A percentile compares a stretch with the other conserved stretches of the same genome.
Evolutionary conservation across 2,888 invertebrate species (phyloP).

Genomic region (Volucella inflata): DNA sequence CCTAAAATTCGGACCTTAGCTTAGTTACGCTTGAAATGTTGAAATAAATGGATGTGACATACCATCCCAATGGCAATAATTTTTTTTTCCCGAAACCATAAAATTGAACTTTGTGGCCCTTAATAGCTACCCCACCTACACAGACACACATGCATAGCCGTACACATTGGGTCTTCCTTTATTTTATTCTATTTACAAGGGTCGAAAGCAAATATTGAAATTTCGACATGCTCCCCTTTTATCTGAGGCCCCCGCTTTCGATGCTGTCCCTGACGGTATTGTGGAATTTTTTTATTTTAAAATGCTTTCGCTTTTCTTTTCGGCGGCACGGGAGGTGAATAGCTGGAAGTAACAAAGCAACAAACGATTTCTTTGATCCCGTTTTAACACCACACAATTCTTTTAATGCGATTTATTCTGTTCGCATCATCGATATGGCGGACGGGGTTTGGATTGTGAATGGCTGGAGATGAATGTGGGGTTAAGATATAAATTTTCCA

Average conservation of each 20-base stretch:
- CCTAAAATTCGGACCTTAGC: slow-evolving; percentile 28
- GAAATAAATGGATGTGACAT: slow-evolving; percentile 53
- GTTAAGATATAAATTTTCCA: slow-evolving; percentile 1
- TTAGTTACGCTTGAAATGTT: slow-evolving; percentile 38
- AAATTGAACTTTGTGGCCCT: slow-evolving; percentile 28
- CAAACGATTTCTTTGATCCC: slow-evolving; percentile 62
- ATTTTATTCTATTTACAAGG: slow-evolving; percentile 42
- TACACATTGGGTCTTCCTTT: slow-evolving; percentile 6
- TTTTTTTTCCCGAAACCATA: slow-evolving; percentile 6
- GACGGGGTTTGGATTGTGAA: neutral
- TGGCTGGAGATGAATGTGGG: neutral
- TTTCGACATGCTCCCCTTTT: slow-evolving; percentile 24
- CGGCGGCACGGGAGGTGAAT: neutral
- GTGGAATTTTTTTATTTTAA: slow-evolving; percentile 41
- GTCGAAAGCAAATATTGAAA: slow-evolving; percentile 55
- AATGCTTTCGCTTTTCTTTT: slow-evolving; percentile 29
- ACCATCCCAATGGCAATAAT: neutral
- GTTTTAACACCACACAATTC: slow-evolving; percentile 61
- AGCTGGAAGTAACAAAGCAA: neutral
- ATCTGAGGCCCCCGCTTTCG: neutral
- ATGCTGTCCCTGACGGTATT: neutral
- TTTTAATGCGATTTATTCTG: slow-evolving; percentile 59
- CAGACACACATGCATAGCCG: slow-evolving; percentile 18
- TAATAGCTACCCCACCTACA: slow-evolving; percentile 28
- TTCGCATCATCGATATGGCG: slow-evolving; percentile 30